A percentile compares a stretch with the other conserved stretches of the same genome.
These are phyloP conservation scores for Indicator maculatus DNA, from an alignment of 2,113 vertebrate species.

Conservation along the genomic window DNA sequence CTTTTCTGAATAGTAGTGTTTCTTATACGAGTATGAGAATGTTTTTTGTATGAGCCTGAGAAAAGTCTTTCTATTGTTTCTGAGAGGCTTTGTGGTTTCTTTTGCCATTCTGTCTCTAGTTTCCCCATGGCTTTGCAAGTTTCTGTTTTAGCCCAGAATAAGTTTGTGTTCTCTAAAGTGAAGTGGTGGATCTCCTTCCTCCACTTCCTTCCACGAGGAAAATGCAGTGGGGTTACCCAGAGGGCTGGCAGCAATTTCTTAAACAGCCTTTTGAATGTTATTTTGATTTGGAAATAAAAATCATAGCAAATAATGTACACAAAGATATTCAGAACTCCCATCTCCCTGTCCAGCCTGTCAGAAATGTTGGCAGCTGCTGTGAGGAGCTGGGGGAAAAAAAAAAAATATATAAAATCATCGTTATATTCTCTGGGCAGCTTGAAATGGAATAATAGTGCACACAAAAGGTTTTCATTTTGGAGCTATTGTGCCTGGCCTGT, in stretches of 20 bases:
- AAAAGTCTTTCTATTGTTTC: conserved; percentile 12
- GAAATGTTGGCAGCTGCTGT: conserved; percentile 39
- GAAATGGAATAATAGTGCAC: conserved; percentile 18
- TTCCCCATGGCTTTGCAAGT: neutral
- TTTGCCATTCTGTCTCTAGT: neutral
- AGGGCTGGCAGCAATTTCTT: conserved; percentile 32
- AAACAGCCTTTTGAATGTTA: neutral
- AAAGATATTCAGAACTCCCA: neutral
- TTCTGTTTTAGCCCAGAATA: neutral
- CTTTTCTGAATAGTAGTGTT: neutral
- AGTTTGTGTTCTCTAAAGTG: conserved; percentile 70
- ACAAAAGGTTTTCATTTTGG: conserved; percentile 69
- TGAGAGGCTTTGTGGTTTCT: neutral
- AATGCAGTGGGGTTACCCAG: conserved; percentile 1
- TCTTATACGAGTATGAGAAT: neutral
- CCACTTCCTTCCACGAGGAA: conserved; percentile 46
- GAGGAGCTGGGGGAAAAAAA: neutral
- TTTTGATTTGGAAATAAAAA: neutral
- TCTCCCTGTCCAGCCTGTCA: conserved; percentile 26
- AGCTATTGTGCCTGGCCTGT: conserved; percentile 54
- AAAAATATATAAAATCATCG: conserved; percentile 25
- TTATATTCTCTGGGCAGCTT: conserved; percentile 16
- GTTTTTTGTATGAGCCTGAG: neutral
- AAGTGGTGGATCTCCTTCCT: conserved; percentile 72
- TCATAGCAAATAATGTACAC: neutral